phyloP scores from a whole-genome alignment of 2,797 vertebrate species.

The Cuculus canorus region DNA sequence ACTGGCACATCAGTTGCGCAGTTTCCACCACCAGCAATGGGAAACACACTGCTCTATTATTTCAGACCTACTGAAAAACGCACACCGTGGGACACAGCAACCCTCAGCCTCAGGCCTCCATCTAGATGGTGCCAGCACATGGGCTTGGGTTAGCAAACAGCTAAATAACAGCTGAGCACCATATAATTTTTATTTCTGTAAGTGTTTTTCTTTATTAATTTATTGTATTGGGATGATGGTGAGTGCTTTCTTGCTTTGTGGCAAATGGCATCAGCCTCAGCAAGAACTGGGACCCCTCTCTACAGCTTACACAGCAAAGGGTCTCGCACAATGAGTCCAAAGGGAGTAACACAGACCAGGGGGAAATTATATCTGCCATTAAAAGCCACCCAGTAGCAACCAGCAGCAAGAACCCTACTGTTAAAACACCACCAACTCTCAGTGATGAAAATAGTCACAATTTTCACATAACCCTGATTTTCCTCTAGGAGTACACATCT shows the following conservation, averaged over 20 bases:
- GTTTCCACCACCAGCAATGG: not conserved
- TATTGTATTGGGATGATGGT: not conserved
- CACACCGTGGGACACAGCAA: not conserved
- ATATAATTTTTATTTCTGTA: not conserved
- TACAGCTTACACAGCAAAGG: not conserved
- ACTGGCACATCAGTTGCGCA: not conserved
- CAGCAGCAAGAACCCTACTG: not conserved
- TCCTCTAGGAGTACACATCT: not conserved
- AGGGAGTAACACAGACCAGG: not conserved
- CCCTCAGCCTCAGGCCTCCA: not conserved
- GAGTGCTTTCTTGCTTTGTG: not conserved
- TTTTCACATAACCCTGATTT: not conserved
- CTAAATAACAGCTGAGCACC: not conserved
- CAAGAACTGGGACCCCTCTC: not conserved
- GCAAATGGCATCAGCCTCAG: not conserved
- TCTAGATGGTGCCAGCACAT: not conserved
- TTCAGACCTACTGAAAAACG: not conserved
- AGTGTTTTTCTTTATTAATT: not conserved
- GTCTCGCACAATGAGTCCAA: rapidly evolving
- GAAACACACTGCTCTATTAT: not conserved
- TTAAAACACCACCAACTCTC: not conserved
- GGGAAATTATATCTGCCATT: not conserved
- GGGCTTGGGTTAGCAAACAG: not conserved
- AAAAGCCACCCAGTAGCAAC: not conserved
- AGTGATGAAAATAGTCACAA: not conserved